Evolutionary conservation across 1,140 invertebrate genomes (phyloP).

Genomic region (Luehdorfia chinensis): DNA sequence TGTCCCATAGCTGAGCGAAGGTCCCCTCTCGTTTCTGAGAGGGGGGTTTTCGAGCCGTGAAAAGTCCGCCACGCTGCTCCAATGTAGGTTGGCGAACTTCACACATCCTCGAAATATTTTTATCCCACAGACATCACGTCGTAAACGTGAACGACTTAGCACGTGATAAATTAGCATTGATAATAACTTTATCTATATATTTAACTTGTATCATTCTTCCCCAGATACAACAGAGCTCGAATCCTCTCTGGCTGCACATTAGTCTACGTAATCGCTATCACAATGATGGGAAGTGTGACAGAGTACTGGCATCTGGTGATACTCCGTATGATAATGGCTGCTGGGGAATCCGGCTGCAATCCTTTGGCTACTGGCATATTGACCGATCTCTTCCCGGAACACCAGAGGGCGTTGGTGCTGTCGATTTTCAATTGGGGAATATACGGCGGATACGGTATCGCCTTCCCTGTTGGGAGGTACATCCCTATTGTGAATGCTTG

Average conservation of each 20-base stretch:
- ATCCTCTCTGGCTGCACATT: slow-evolving; percentile 87
- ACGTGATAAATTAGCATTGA: no score
- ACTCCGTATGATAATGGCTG: slow-evolving; percentile 91
- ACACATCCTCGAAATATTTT: no score
- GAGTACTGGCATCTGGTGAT: slow-evolving; percentile 94
- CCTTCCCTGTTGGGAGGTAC: slow-evolving; percentile 94
- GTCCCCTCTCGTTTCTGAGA: no score
- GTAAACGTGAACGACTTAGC: no score
- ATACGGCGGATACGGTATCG: slow-evolving; percentile 95
- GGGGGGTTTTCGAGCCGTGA: no score
- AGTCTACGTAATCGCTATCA: slow-evolving; percentile 88
- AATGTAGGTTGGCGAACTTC: no score
- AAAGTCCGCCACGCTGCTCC: no score
- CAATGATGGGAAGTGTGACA: slow-evolving; percentile 89
- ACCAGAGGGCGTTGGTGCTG: slow-evolving; percentile 91
- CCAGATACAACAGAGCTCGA: slow-evolving; percentile 83
- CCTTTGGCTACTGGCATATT: slow-evolving; percentile 92
- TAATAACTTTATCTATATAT: no score
- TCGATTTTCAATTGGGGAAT: slow-evolving; percentile 98
- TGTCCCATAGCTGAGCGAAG: no score
- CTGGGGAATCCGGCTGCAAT: slow-evolving; percentile 93
- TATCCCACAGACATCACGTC: no score
- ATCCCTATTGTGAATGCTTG: slow-evolving; percentile 87
- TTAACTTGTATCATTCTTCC: no score
- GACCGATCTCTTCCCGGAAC: slow-evolving; percentile 90